Conservation (phyloP, 2,113 vertebrate genomes). For the Actinemys pallida region DNA sequence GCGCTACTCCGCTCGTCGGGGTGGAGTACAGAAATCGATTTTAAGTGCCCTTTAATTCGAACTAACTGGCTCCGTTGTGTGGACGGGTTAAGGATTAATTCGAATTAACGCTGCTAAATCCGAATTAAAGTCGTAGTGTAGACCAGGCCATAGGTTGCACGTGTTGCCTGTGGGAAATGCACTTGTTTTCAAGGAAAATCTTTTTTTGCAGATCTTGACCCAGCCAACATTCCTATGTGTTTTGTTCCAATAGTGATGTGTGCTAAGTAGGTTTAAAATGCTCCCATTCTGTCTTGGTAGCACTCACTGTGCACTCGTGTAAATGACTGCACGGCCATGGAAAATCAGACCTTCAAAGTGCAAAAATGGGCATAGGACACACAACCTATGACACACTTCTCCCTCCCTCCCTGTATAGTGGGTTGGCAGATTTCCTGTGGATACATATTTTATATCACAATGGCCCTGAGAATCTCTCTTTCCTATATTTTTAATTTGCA, state of each 20-base stretch:
- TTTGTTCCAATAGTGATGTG: neutral
- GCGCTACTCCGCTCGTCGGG: too few relatives aligned
- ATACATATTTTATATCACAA: rapidly evolving
- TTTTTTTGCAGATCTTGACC: neutral
- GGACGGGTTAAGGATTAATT: too few relatives aligned
- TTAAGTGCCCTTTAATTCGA: too few relatives aligned
- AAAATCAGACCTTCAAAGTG: neutral
- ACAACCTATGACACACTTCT: neutral
- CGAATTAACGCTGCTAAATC: too few relatives aligned
- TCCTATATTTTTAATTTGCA: neutral
- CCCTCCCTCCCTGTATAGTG: neutral
- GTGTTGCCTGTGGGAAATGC: neutral
- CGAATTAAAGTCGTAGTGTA: too few relatives aligned
- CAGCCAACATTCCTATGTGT: neutral
- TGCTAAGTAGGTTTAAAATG: neutral
- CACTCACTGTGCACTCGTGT: neutral
- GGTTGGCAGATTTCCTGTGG: neutral
- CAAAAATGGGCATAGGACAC: neutral
- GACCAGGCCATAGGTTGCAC: too few relatives aligned
- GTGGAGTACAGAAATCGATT: too few relatives aligned
- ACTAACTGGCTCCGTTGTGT: too few relatives aligned
- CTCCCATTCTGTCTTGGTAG: neutral
- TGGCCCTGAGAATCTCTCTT: neutral
- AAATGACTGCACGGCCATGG: rapidly evolving
- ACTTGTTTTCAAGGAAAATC: neutral